These are phyloP conservation scores for Schlechtendalia chinensis DNA, from an alignment of 1,140 invertebrate genomes.

Conservation along the genomic window DNA sequence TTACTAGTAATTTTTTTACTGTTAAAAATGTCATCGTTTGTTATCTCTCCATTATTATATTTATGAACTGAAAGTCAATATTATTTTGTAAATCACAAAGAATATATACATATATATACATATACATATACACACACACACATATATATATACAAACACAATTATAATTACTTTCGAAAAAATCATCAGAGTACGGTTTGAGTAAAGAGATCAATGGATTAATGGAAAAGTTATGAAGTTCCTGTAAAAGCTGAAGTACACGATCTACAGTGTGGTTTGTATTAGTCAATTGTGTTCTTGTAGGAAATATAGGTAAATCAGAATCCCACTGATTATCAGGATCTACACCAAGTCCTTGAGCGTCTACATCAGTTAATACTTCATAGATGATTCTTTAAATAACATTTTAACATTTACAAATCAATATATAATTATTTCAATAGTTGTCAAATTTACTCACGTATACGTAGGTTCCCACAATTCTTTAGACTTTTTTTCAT, in stretches of 20 bases:
- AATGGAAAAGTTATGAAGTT: slow-evolving; percentile 65
- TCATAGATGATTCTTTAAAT: slow-evolving; percentile 69
- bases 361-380: slow-evolving; percentile 67
- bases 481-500: slow-evolving; percentile 77
- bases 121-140: too few species aligned
- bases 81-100: background rate
- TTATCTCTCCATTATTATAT: slow-evolving; percentile 29
- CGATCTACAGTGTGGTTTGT: slow-evolving; percentile 74
- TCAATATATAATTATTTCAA: too few species aligned
- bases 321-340: slow-evolving; percentile 41
- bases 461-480: slow-evolving; percentile 94
- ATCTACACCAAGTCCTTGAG: background rate
- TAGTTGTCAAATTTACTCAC: slow-evolving; percentile 58
- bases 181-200: slow-evolving; percentile 35
- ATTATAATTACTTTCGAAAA: slow-evolving; percentile 23
- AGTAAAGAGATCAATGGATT: slow-evolving; percentile 39
- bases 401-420: background rate
- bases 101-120: background rate
- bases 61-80: slow-evolving; percentile 1
- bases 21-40: slow-evolving; percentile 73
- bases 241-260: slow-evolving; percentile 75
- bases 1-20: slow-evolving; percentile 95
- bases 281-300: slow-evolving; percentile 38
- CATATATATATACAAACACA: too few species aligned
- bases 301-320: slow-evolving; percentile 43